Evolutionary conservation across 23 tunicate species (phyloP), one percentile per base, ranked within the genome.

Genomic region (Aplidium turbinatum): DNA sequence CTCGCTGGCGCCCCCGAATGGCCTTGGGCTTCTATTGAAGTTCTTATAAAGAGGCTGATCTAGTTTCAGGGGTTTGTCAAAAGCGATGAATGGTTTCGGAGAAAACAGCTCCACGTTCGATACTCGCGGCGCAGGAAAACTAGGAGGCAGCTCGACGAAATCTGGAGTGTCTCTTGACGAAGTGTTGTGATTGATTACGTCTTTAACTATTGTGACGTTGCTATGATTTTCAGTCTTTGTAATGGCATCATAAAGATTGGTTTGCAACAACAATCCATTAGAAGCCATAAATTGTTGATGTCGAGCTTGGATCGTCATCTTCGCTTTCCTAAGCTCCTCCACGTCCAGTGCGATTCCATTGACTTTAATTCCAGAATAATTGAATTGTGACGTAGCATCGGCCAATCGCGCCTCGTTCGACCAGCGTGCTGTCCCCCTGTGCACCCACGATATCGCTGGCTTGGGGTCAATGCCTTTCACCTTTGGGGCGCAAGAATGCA

Each of bases 391-490:
- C 29, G 46, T 75, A 9, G 68, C 80, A 1, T 57, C 54, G 34
- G 68, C 68, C 7, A 57, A 26, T 35, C 54, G 27, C 9, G 68
- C 68, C 9, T 5, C 34, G 33, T 75, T 75, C 19, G 68, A 57
- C 1, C n/a, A 25, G 4, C 80, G 31, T 29, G 80, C 38, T 2
- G 13, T 39, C 20, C 68, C 80, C 1, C 68, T 58, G 52, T 75
- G 80, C 1, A 75, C 80, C 80, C 80, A 75, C 1, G 80, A 75
- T 23, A 75, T 57, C 35, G 80, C 68, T 0, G 80, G 80, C 54
- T 75, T 75, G 32, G 80, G 42, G 1, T 75, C 80, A 3, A 75
- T 33, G 6, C 68, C 68, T 57, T 75, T 57, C n/a, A 38, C 54
- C 33, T 38, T 35, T n/a, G 31, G 70, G 4, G 24, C 52, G 25